phyloP scores from a whole-genome alignment of 2,797 vertebrate genomes.

The Podarcis lilfordi region DNA sequence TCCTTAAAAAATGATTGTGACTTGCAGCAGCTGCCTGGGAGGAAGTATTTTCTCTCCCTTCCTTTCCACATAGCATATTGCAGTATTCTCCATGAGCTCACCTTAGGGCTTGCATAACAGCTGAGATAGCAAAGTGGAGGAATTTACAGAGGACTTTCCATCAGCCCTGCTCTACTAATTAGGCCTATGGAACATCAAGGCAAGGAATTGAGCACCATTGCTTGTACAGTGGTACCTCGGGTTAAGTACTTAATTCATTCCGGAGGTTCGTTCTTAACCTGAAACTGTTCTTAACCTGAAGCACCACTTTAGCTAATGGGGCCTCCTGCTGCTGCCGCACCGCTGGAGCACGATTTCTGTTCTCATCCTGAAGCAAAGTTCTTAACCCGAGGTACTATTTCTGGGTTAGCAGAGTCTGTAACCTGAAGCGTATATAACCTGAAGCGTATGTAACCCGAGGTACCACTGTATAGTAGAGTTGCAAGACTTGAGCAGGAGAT shows the following conservation, averaged over 20 bases:
- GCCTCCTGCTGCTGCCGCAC: too few relatives aligned
- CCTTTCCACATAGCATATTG: conserved; percentile 35
- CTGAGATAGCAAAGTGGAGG: conserved; percentile 49
- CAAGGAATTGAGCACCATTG: conserved; percentile 58
- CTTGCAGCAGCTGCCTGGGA: conserved; percentile 35
- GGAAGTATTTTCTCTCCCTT: conserved; percentile 36
- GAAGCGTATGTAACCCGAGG: too few relatives aligned
- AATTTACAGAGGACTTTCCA: conserved; percentile 44
- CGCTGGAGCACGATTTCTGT: too few relatives aligned
- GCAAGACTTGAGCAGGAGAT: not conserved
- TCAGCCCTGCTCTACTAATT: conserved; percentile 22
- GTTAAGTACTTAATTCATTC: too few relatives aligned
- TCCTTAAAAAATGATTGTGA: conserved; percentile 35
- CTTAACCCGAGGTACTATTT: too few relatives aligned
- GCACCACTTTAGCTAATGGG: too few relatives aligned
- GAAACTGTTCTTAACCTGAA: too few relatives aligned
- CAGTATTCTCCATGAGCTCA: not conserved
- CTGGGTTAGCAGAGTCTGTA: too few relatives aligned
- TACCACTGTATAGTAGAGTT: conserved; percentile 10
- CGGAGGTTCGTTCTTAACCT: too few relatives aligned
- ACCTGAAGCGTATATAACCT: too few relatives aligned
- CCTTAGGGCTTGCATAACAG: conserved; percentile 38
- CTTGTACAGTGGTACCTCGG: not conserved
- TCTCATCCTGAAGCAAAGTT: too few relatives aligned
- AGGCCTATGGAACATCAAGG: conserved; percentile 18